These are phyloP conservation scores for Girardinus metallicus DNA, from an alignment of 2,797 vertebrate genomes.

Conservation along the genomic window DNA sequence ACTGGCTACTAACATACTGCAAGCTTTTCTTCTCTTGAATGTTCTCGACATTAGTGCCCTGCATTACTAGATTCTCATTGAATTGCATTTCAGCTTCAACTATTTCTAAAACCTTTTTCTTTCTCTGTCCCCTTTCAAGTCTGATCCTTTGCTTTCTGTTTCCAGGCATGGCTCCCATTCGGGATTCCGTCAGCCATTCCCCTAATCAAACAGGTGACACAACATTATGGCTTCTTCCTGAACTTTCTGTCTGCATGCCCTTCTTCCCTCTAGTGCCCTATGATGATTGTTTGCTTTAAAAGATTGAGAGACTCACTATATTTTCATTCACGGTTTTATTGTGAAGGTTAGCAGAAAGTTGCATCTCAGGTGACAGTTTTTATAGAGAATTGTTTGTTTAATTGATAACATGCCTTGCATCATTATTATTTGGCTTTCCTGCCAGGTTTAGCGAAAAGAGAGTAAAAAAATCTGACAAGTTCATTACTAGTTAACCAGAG, in stretches of 20 bases:
- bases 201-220: constrained; percentile 96
- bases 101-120: constrained; percentile 37
- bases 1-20: constrained; percentile 26
- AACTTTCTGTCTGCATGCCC: constrained; percentile 25
- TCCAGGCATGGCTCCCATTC: constrained; percentile 96
- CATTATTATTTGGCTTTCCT: not conserved
- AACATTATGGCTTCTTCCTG: constrained; percentile 56
- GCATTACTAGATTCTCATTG: constrained; percentile 39
- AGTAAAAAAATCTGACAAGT: not conserved
- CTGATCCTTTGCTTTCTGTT: constrained; percentile 77
- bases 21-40: constrained; percentile 13
- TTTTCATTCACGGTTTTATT: not conserved
- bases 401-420: not conserved
- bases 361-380: not conserved
- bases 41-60: constrained; percentile 12
- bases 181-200: constrained; percentile 97
- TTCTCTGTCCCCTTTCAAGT: constrained; percentile 47
- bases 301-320: not conserved
- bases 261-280: constrained; percentile 15
- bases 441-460: not conserved
- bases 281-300: constrained; percentile 23
- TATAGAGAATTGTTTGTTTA: not conserved
- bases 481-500: not conserved
- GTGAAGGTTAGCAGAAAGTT: not conserved
- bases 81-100: constrained; percentile 26